Conservation (phyloP, 1,140 invertebrate species). For the Galendromus occidentalis region DNA sequence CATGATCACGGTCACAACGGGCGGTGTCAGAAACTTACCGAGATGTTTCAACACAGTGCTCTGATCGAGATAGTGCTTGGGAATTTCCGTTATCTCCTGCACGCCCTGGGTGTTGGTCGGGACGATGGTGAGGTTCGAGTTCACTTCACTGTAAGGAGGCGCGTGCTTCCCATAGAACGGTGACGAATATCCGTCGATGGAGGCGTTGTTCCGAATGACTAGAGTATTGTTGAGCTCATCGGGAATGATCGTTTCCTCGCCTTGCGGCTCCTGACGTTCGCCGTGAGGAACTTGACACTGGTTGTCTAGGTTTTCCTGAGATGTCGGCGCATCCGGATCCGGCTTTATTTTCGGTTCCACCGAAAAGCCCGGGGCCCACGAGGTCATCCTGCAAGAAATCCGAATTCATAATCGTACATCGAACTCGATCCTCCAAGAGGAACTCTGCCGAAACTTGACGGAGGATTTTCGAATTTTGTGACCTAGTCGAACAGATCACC, state of each 20-base stretch:
- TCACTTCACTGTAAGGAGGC: slow-evolving; percentile 12
- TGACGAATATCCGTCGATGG: slow-evolving; percentile 17
- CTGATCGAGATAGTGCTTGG: slow-evolving; percentile 60
- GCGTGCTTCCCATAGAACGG: slow-evolving; percentile 19
- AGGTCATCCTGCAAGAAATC: no score
- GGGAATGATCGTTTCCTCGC: slow-evolving; percentile 45
- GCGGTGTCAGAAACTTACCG: slow-evolving; percentile 45
- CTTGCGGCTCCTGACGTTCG: slow-evolving; percentile 69
- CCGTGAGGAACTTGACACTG: slow-evolving; percentile 26
- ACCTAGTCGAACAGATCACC: no score
- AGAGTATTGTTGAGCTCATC: slow-evolving; percentile 28
- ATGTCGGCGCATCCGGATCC: slow-evolving; percentile 21
- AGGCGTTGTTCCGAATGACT: slow-evolving; percentile 24
- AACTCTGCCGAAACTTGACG: no score
- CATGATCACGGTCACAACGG: no score
- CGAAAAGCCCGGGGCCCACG: no score
- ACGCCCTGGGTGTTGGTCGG: slow-evolving; percentile 26
- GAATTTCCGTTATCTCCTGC: slow-evolving; percentile 60
- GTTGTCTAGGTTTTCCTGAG: slow-evolving; percentile 17
- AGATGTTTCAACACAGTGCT: slow-evolving; percentile 64
- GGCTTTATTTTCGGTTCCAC: no score
- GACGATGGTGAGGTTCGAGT: slow-evolving; percentile 11
- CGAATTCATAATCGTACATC: no score
- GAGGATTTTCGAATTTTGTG: no score
- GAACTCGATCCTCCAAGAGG: no score